A percentile compares a stretch with the other conserved stretches of the same genome.
Conservation (phyloP, 2,113 vertebrate genomes). For the Tonatia bakeri region DNA sequence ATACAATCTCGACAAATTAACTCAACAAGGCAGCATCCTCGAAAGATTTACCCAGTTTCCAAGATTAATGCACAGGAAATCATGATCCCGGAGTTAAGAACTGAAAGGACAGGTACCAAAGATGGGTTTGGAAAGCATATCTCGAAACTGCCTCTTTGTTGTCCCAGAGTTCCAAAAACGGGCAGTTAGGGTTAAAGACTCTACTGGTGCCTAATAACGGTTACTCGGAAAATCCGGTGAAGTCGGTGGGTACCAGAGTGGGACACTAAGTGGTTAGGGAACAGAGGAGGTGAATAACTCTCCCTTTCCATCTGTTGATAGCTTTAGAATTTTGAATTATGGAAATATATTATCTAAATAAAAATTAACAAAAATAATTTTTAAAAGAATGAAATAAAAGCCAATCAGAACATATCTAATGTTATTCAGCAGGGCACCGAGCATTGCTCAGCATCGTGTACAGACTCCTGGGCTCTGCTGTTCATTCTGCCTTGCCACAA, state of each 20-base stretch:
- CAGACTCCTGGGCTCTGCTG: neutral
- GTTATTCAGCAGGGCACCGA: neutral
- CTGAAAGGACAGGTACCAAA: neutral
- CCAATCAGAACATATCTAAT: neutral
- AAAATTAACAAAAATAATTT: neutral
- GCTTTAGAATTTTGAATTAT: neutral
- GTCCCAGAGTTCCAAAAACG: neutral
- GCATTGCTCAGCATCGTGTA: neutral
- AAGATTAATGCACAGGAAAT: slow-evolving; percentile 38
- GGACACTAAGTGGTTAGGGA: neutral
- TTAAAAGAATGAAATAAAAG: neutral
- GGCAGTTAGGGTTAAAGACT: neutral
- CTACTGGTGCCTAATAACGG: neutral
- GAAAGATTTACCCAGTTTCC: slow-evolving; percentile 43
- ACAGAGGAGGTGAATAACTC: neutral
- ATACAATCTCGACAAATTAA: slow-evolving; percentile 32
- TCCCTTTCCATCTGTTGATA: neutral
- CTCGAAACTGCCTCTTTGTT: neutral
- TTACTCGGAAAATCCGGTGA: neutral
- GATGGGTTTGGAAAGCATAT: neutral
- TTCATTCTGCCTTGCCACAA: neutral
- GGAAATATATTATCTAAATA: neutral
- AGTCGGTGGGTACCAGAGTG: neutral
- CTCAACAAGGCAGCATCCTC: neutral
- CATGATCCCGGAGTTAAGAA: neutral